Percentiles rank a stretch among this genome's conserved stretches.
These are phyloP conservation scores for Pherbina coryleti DNA, from an alignment of 2,888 invertebrate genomes.

Conservation along the genomic window DNA sequence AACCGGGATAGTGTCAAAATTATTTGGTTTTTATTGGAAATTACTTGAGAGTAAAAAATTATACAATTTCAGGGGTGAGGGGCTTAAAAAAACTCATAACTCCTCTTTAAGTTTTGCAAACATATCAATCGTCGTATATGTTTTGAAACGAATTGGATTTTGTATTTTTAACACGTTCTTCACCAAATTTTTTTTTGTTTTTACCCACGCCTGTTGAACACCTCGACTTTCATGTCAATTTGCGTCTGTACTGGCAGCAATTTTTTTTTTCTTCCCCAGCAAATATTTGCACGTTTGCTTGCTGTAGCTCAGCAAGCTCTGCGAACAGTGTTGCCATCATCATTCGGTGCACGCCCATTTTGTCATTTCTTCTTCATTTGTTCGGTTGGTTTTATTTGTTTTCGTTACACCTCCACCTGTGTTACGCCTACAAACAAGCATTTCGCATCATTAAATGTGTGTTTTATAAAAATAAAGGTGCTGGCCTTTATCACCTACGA, in stretches of 20 bases:
- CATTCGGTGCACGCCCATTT: background rate
- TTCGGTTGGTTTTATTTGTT: background rate
- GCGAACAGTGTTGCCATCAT: constrained; percentile 20
- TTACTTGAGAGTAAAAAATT: too few species aligned
- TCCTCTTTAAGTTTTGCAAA: too few species aligned
- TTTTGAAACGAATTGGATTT: background rate
- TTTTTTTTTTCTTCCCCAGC: background rate
- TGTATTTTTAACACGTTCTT: background rate
- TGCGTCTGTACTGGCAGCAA: background rate
- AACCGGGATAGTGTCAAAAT: background rate
- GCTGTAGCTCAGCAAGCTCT: background rate
- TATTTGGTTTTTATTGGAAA: too few species aligned
- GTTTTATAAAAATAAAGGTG: background rate
- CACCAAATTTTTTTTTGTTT: background rate
- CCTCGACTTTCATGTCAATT: background rate
- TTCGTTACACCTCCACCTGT: background rate
- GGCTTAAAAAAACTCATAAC: too few species aligned
- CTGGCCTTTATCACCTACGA: background rate
- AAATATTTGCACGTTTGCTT: constrained; percentile 20
- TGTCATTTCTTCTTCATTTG: background rate
- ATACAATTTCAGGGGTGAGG: too few species aligned
- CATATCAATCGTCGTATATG: too few species aligned
- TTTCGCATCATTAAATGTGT: constrained; percentile 20
- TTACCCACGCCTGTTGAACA: background rate
- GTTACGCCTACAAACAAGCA: background rate